Conservation (phyloP, 2,888 invertebrate genomes). For the Caenorhabditis uteleia region DNA sequence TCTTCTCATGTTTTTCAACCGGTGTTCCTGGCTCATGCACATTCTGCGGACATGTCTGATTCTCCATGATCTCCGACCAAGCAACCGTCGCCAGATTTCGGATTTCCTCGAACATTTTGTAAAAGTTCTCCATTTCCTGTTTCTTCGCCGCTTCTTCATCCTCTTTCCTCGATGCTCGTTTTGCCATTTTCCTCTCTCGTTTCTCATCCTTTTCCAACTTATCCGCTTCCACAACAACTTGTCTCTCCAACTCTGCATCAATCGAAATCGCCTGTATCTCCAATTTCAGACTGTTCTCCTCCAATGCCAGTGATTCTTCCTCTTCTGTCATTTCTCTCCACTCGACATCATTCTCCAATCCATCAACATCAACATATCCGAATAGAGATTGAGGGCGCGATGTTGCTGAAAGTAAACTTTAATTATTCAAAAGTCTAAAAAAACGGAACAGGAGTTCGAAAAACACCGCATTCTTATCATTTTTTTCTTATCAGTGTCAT, state of each 20-base stretch:
- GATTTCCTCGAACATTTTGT: slow-evolving; percentile 9
- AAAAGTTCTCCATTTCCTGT: slow-evolving; percentile 14
- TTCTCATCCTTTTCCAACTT: slow-evolving; percentile 25
- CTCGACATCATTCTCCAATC: slow-evolving; percentile 74
- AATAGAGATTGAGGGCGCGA: slow-evolving; percentile 12
- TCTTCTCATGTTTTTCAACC: slow-evolving; percentile 88
- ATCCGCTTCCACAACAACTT: slow-evolving; percentile 69
- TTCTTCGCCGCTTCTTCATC: slow-evolving; percentile 12
- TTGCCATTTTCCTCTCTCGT: slow-evolving; percentile 9
- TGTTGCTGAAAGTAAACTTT: background rate
- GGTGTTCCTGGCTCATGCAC: slow-evolving; percentile 87
- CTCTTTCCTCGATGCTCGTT: slow-evolving; percentile 6
- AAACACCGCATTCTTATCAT: too few relatives aligned
- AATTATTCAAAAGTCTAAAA: background rate
- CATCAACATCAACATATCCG: slow-evolving; percentile 20
- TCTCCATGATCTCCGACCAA: slow-evolving; percentile 54
- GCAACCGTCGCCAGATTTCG: slow-evolving; percentile 16
- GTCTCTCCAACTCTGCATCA: slow-evolving; percentile 65
- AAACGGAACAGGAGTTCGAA: too few relatives aligned
- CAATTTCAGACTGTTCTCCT: slow-evolving; percentile 75
- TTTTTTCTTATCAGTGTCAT: background rate
- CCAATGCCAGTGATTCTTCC: slow-evolving; percentile 73
- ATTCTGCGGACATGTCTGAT: slow-evolving; percentile 21
- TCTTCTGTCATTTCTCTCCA: slow-evolving; percentile 73
- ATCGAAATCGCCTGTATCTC: slow-evolving; percentile 76